Evolutionary conservation across 2,797 vertebrate genomes (phyloP).

Genomic region (Acanthurus leucopareius): DNA sequence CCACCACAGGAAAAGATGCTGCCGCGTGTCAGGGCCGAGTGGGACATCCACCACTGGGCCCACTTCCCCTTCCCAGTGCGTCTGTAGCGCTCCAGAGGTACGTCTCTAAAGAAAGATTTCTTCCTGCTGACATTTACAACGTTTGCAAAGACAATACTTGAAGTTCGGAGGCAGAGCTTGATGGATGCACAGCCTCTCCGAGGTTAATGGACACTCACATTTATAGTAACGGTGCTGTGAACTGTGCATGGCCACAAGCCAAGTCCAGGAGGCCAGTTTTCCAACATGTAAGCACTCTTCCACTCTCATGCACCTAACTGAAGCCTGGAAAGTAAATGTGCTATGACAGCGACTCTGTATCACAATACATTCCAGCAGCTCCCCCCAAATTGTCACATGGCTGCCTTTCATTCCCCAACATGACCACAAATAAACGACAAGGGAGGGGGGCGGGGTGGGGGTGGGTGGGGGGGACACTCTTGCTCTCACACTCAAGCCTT

Average conservation of each 20-base stretch:
- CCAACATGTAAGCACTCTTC: slow-evolving; percentile 62
- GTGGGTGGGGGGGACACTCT: slow-evolving; percentile 5
- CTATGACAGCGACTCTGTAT: slow-evolving; percentile 72
- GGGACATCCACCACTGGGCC: slow-evolving; percentile 59
- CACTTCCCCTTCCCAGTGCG: slow-evolving; percentile 67
- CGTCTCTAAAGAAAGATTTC: slow-evolving; percentile 61
- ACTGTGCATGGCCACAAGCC: slow-evolving; percentile 49
- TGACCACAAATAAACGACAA: slow-evolving; percentile 15
- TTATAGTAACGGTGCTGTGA: slow-evolving; percentile 29
- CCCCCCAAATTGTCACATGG: slow-evolving; percentile 60
- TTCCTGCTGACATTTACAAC: slow-evolving; percentile 66
- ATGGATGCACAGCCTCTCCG: slow-evolving; percentile 57
- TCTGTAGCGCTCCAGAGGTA: slow-evolving; percentile 15
- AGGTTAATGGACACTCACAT: slow-evolving; percentile 62
- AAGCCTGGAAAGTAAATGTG: slow-evolving; percentile 67
- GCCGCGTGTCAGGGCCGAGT: slow-evolving; percentile 47
- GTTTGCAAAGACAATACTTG: slow-evolving; percentile 56
- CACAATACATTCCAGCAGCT: slow-evolving; percentile 71
- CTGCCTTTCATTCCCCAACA: slow-evolving; percentile 48
- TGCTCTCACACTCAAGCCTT: slow-evolving; percentile 21
- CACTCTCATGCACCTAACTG: slow-evolving; percentile 58
- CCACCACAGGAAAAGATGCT: slow-evolving; percentile 69
- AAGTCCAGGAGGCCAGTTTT: slow-evolving; percentile 54
- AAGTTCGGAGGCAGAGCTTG: slow-evolving; percentile 33
- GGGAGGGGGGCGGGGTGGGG: too few species aligned